These are phyloP conservation scores for Molossus molossus DNA, from an alignment of 2,797 vertebrate genomes.

Conservation along the genomic window DNA sequence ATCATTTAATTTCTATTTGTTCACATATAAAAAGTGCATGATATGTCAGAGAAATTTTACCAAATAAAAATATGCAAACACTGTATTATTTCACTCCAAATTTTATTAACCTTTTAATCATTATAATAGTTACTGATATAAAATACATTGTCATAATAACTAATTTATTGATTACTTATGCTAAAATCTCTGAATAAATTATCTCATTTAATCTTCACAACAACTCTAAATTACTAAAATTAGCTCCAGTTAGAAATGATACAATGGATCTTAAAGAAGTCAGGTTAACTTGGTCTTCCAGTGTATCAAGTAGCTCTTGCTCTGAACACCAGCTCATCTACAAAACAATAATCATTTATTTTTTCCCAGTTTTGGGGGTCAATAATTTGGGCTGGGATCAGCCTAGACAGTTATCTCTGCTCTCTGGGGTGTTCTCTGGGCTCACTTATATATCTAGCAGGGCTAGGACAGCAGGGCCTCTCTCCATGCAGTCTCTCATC, in stretches of 20 bases:
- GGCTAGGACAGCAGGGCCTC: not conserved
- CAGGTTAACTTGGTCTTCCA: not conserved
- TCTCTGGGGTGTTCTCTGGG: not conserved
- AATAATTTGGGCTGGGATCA: not conserved
- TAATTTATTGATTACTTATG: slow-evolving; percentile 39
- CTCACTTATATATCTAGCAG: not conserved
- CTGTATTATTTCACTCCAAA: slow-evolving; percentile 17
- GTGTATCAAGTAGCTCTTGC: not conserved
- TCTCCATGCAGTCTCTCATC: not conserved
- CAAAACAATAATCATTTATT: not conserved
- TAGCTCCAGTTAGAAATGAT: not conserved
- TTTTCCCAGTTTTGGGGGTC: not conserved
- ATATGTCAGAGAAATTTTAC: not conserved
- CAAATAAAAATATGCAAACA: slow-evolving; percentile 44
- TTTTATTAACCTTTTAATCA: not conserved
- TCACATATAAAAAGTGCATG: not conserved
- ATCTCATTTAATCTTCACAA: slow-evolving; percentile 37
- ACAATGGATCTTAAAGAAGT: slow-evolving; percentile 44
- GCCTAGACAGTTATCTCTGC: not conserved
- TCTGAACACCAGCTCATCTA: not conserved
- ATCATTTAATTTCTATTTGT: slow-evolving; percentile 49
- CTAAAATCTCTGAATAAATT: slow-evolving; percentile 37
- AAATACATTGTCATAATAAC: slow-evolving; percentile 28
- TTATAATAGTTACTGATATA: slow-evolving; percentile 22
- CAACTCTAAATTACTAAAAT: slow-evolving; percentile 51